phyloP scores from a whole-genome alignment of 2,888 invertebrate genomes.

The Athetis lepigone region DNA sequence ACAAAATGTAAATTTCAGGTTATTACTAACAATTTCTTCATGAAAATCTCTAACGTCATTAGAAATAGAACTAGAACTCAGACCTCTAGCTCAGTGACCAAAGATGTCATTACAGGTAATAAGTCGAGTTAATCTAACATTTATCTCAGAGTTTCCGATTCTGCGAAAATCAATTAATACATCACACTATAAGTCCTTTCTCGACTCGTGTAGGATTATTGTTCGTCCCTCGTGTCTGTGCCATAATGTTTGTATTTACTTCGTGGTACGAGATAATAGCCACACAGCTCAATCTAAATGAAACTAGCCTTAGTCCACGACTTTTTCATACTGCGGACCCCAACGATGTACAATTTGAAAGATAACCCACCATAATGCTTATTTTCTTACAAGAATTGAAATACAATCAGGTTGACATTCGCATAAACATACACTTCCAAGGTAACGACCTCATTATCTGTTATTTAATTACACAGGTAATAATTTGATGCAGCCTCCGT shows the following conservation, averaged over 20 bases:
- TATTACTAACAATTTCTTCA: background rate
- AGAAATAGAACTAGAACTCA: no score
- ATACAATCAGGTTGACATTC: no score
- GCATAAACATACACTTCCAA: no score
- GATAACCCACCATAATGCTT: no score
- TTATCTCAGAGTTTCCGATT: background rate
- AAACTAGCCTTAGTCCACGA: no score
- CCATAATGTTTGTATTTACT: conserved; percentile 5
- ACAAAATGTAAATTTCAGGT: background rate
- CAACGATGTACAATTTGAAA: no score
- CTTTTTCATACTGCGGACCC: no score
- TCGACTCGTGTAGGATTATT: conserved; percentile 1
- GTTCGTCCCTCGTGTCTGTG: background rate
- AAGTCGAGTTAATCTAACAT: conserved; percentile 1
- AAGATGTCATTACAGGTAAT: background rate
- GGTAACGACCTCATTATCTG: no score
- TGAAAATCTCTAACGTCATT: no score
- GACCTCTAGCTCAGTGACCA: background rate
- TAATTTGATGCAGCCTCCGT: no score
- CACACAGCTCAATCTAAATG: conserved; percentile 8
- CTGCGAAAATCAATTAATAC: conserved; percentile 6
- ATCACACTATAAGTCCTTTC: background rate
- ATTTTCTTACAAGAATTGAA: no score
- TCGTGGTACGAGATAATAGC: conserved; percentile 1
- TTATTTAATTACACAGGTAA: no score